Conservation (phyloP, 2,797 vertebrate species). For the Myotis daubentonii region DNA sequence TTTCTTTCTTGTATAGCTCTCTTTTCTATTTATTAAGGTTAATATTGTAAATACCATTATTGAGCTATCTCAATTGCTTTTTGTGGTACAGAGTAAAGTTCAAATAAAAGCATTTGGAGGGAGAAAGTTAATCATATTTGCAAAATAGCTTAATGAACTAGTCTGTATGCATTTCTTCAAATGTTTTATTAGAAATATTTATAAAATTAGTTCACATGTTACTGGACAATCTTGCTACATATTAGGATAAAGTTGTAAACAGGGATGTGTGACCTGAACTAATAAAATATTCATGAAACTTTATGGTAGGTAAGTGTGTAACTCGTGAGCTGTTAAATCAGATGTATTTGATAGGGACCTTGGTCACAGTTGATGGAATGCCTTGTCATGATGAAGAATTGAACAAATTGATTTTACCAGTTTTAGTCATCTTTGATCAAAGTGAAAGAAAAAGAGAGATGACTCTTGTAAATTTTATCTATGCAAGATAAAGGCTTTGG, state of each 20-base stretch:
- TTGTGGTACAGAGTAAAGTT: constrained; percentile 52
- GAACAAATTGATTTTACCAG: constrained; percentile 59
- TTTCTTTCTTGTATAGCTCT: neutral
- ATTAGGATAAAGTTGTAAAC: neutral
- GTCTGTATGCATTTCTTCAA: constrained; percentile 30
- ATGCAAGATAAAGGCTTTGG: constrained; percentile 24
- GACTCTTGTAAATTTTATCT: constrained; percentile 30
- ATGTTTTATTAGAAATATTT: constrained; percentile 33
- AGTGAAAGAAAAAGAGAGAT: neutral
- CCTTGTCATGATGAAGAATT: constrained; percentile 64
- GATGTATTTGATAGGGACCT: neutral
- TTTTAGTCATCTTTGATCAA: constrained; percentile 42
- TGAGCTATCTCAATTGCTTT: constrained; percentile 75
- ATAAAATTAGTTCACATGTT: neutral
- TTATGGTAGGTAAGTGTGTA: neutral
- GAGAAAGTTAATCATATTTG: constrained; percentile 47
- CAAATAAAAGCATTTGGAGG: constrained; percentile 30
- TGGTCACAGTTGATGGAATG: constrained; percentile 37
- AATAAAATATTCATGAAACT: neutral
- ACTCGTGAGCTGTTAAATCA: constrained; percentile 16
- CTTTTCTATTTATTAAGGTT: constrained; percentile 69
- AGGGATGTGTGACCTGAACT: neutral
- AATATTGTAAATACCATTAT: constrained; percentile 64
- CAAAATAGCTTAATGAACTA: neutral
- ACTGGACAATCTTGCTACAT: neutral